These are phyloP conservation scores for Andrena bucephala DNA, from an alignment of 2,888 invertebrate genomes.

Conservation along the genomic window DNA sequence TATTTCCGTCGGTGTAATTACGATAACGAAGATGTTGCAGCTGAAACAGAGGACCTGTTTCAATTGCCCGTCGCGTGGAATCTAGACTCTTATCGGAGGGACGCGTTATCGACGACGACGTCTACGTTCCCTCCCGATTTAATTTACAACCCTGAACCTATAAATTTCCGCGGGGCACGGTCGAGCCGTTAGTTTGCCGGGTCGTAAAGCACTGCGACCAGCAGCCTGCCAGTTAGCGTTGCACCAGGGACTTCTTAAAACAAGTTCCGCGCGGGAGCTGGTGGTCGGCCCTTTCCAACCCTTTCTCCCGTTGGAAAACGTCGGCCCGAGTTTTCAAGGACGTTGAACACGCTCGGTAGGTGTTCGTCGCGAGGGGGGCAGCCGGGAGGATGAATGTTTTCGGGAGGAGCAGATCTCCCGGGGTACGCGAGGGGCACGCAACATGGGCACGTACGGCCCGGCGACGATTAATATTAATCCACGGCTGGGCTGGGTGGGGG, in stretches of 20 bases:
- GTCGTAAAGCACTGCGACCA: slow-evolving; percentile 35
- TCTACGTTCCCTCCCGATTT: not conserved
- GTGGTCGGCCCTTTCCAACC: slow-evolving; percentile 30
- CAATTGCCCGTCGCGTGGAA: not conserved
- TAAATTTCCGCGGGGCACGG: slow-evolving; percentile 27
- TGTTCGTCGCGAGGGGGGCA: slow-evolving; percentile 34
- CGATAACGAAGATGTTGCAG: not conserved
- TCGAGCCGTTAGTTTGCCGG: slow-evolving; percentile 25
- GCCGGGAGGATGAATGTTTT: slow-evolving; percentile 69
- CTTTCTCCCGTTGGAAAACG: slow-evolving; percentile 56
- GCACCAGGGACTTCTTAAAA: slow-evolving; percentile 62
- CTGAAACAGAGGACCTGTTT: not conserved
- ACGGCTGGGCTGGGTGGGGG: not conserved
- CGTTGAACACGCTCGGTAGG: slow-evolving; percentile 60
- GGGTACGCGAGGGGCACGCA: slow-evolving; percentile 46
- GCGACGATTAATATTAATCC: slow-evolving; percentile 79
- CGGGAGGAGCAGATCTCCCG: slow-evolving; percentile 61
- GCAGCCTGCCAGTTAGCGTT: slow-evolving; percentile 16
- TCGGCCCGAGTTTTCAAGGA: slow-evolving; percentile 68
- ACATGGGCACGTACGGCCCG: slow-evolving; percentile 60
- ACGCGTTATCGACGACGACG: not conserved
- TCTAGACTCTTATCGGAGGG: not conserved
- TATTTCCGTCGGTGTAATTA: not conserved
- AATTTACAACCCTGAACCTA: slow-evolving; percentile 21
- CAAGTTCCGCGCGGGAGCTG: slow-evolving; percentile 17